These are phyloP conservation scores for Lycaena phlaeas DNA, from an alignment of 2,888 invertebrate species.

Conservation along the genomic window DNA sequence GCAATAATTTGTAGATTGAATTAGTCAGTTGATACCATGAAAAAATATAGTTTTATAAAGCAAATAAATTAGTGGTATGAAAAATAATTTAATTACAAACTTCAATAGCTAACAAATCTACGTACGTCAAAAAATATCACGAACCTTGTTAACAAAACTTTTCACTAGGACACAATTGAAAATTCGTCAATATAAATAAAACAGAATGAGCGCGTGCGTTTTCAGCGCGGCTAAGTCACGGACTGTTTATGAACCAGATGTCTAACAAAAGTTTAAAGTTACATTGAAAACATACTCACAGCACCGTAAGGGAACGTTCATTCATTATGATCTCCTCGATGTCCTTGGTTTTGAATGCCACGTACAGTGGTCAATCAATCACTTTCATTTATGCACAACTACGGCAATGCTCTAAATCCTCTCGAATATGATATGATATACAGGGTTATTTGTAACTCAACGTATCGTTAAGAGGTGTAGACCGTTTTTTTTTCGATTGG, in stretches of 20 bases:
- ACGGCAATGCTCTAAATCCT: too few species aligned
- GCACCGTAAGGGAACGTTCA: constrained; percentile 3
- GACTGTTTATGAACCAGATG: constrained; percentile 8
- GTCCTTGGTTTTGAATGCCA: constrained; percentile 2
- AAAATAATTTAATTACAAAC: background rate
- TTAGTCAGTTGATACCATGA: too few species aligned
- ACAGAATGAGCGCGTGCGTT: constrained; percentile 2
- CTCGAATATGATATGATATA: too few species aligned
- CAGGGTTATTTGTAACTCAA: too few species aligned
- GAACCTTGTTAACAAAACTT: background rate
- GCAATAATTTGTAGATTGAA: too few species aligned
- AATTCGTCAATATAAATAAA: background rate
- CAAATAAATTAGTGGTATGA: background rate
- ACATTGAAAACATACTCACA: background rate
- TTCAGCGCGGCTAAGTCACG: constrained; percentile 7
- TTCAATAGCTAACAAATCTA: too few species aligned
- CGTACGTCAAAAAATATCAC: background rate
- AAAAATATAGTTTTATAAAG: too few species aligned
- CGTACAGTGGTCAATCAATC: background rate
- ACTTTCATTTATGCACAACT: too few species aligned
- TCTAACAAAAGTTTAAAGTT: constrained; percentile 8
- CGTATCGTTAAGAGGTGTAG: too few species aligned
- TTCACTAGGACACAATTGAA: constrained; percentile 2
- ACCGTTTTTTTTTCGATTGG: too few species aligned
- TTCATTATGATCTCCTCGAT: constrained; percentile 1